Percentiles rank a stretch among this genome's conserved stretches.
These are phyloP conservation scores for Antheraea pernyi DNA, from an alignment of 1,140 invertebrate species.

Conservation along the genomic window DNA sequence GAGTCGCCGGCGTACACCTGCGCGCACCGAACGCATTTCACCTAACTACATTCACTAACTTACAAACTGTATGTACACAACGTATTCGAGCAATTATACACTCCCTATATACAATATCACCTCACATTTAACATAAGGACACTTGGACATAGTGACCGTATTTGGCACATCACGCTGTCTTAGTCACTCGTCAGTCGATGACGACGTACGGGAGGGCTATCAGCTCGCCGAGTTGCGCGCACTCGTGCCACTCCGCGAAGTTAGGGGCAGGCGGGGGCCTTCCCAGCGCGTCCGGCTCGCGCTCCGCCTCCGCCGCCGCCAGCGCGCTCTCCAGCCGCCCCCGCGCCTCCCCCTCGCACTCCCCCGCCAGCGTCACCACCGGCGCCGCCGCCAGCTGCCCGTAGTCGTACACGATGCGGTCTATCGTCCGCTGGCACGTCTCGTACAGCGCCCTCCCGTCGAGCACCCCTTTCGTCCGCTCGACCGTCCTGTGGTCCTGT, in stretches of 20 bases:
- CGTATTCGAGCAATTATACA: slow-evolving; percentile 37
- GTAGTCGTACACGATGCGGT: slow-evolving; percentile 35
- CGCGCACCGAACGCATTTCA: slow-evolving; percentile 9
- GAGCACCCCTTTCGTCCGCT: slow-evolving; percentile 57
- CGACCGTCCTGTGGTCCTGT: slow-evolving; percentile 52
- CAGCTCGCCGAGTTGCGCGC: slow-evolving; percentile 83
- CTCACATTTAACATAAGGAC: slow-evolving; percentile 67
- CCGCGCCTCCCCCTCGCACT: slow-evolving; percentile 11
- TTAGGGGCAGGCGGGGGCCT: slow-evolving; percentile 41
- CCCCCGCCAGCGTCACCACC: slow-evolving; percentile 34
- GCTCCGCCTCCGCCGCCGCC: slow-evolving; percentile 18
- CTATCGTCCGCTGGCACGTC: slow-evolving; percentile 20
- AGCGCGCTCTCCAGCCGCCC: slow-evolving; percentile 29
- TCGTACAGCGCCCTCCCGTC: slow-evolving; percentile 30
- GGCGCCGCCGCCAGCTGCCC: slow-evolving; percentile 38
- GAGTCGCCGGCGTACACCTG: slow-evolving; percentile 1
- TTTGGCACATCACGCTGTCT: slow-evolving; percentile 30
- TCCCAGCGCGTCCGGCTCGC: slow-evolving; percentile 42
- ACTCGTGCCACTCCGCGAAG: slow-evolving; percentile 93
- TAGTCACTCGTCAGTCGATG: slow-evolving; percentile 84
- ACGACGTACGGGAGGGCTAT: slow-evolving; percentile 94
- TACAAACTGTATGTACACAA: slow-evolving; percentile 33
- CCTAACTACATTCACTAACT: slow-evolving; percentile 41
- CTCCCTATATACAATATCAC: slow-evolving; percentile 31
- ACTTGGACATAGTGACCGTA: slow-evolving; percentile 44